Evolutionary conservation across 2,888 invertebrate genomes (phyloP).

Genomic region (Troides oblongomaculatus): DNA sequence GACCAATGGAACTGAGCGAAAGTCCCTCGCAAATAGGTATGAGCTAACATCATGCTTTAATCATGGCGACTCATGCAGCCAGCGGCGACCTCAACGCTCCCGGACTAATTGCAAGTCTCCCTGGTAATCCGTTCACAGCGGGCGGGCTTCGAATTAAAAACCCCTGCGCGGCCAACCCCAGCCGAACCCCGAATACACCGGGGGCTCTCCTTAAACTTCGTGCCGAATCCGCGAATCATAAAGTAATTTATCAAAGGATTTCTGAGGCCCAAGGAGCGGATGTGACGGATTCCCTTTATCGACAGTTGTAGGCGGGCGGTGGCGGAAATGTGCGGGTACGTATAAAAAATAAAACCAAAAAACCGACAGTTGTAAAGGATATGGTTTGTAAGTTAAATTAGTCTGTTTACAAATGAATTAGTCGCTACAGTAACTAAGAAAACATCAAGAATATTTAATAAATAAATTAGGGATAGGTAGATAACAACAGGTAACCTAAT

Average conservation of each 20-base stretch:
- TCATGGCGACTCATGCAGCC: conserved; percentile 16
- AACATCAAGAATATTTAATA: too few species aligned
- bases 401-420: not conserved
- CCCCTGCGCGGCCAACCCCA: conserved; percentile 65
- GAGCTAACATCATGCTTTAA: conserved; percentile 8
- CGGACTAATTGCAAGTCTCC: conserved; percentile 71
- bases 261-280: conserved; percentile 64
- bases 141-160: conserved; percentile 77
- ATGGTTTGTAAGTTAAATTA: not conserved
- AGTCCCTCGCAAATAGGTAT: not conserved
- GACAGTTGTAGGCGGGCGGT: conserved; percentile 55
- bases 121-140: conserved; percentile 75
- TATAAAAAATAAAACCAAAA: conserved; percentile 13
- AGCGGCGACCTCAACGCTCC: conserved; percentile 9
- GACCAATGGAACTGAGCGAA: not conserved
- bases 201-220: conserved; percentile 60
- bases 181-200: conserved; percentile 40
- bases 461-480: too few species aligned
- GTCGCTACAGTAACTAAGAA: not conserved
- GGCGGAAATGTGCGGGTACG: conserved; percentile 43
- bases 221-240: conserved; percentile 73
- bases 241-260: conserved; percentile 79
- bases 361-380: conserved; percentile 5
- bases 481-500: too few species aligned
- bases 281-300: conserved; percentile 65